phyloP scores from a whole-genome alignment of 2,113 vertebrate species.

The Labeo rohita region DNA sequence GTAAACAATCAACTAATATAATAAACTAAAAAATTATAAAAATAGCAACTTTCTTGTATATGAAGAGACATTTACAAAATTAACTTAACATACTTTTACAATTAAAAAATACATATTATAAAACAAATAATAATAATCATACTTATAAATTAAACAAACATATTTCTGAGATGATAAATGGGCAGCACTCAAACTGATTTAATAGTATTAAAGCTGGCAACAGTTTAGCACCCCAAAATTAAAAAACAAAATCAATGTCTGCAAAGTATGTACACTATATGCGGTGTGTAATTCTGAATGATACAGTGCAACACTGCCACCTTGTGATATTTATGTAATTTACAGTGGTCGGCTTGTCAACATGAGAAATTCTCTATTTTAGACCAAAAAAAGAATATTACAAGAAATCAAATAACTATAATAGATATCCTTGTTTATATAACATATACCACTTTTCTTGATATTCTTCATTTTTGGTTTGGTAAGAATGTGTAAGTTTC shows the following conservation, averaged over 20 bases:
- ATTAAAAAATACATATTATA: background rate
- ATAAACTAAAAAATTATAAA: background rate
- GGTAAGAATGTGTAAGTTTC: background rate
- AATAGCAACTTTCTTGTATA: background rate
- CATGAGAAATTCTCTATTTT: background rate
- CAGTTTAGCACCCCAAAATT: background rate
- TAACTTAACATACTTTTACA: background rate
- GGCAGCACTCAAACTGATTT: background rate
- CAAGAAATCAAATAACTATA: background rate
- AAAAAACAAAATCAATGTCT: too few relatives aligned
- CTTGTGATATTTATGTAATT: background rate
- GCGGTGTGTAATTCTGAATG: background rate
- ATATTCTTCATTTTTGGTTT: background rate
- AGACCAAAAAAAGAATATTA: background rate
- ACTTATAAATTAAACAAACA: background rate
- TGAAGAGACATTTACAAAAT: background rate
- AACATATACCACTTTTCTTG: background rate
- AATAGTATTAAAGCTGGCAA: background rate
- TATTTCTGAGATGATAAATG: background rate
- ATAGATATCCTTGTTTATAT: background rate
- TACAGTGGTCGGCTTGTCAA: background rate
- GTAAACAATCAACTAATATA: background rate
- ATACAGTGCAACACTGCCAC: slow-evolving; percentile 3
- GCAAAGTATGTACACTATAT: background rate
- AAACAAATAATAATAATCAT: background rate